Base-by-base conservation (phyloP, 1,140 invertebrate genomes). In the Episyrphus balteatus region DNA sequence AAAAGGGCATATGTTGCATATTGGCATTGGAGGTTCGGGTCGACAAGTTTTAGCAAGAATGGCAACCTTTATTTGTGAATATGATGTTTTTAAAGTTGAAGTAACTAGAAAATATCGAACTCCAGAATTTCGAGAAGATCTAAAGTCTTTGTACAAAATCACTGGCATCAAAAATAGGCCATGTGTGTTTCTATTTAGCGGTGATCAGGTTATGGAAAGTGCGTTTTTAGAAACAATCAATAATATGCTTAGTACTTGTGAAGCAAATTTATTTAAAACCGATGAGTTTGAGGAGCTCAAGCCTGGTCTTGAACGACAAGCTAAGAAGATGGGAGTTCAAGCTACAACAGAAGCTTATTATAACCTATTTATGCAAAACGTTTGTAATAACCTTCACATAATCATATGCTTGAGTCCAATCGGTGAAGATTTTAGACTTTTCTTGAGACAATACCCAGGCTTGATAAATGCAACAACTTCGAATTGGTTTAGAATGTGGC, bases 401-500 rank as follows among this genome's bases (percentile, higher is more conserved):
- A 77, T 89, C 42, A 63, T 93, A 21, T 87, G 85, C 59, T 85
- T 93, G 79, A 91, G 83, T 61, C 87, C 88, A 6, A 84, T 90
- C 51, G 88, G 88, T 17, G 84, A 88, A 39, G 70, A 73, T 52
- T 84, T 78, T 62, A 81, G 86, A 60, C 83, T 83, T 57, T 78
- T 84, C 50, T 78, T 91, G 52, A 76, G 87, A 37, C 86, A 88
- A 70, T 92, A 88, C 70, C 88, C 88, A 21, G 81, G 84, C 7
- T 68, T 92, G 51, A 81, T 92, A 37, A 91, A 88, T 70, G 82
- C 81, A 54, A 87, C 86, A 5, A 91, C 87, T 6, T 88, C 90
- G 30, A 86, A 92, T 70, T 92, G 87, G 86, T 90, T 90, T 61
- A 73, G 80, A 57, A 82, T 88, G 58, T 93, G 89, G 88, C 86